Evolutionary conservation across 2,888 invertebrate species (phyloP).

Genomic region (Lacanobia oleracea): DNA sequence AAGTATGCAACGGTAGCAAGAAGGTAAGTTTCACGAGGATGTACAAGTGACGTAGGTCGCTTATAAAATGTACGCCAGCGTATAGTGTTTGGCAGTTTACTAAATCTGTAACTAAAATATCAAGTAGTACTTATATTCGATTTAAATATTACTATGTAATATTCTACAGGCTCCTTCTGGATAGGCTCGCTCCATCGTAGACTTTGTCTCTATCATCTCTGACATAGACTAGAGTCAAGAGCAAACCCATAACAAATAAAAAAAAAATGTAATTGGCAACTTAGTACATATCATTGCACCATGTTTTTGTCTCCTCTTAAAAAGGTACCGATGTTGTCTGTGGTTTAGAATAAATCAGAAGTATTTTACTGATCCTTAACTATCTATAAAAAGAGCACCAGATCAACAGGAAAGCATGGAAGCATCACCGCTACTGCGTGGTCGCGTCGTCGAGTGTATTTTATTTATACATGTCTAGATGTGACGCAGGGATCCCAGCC

Average conservation of each 20-base stretch:
- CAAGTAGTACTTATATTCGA: neutral
- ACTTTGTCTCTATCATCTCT: too few relatives aligned
- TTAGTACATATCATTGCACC: too few relatives aligned
- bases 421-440: conserved; percentile 36
- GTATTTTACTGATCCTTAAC: neutral
- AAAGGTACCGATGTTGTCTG: too few relatives aligned
- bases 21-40: conserved; percentile 58
- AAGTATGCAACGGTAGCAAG: conserved; percentile 75
- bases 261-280: too few relatives aligned
- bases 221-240: too few relatives aligned
- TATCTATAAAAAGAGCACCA: conserved; percentile 52
- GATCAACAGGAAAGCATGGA: conserved; percentile 59
- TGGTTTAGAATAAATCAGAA: neutral
- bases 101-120: neutral
- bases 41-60: conserved; percentile 22
- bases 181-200: too few relatives aligned
- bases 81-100: neutral
- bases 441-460: conserved; percentile 55
- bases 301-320: neutral
- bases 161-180: too few relatives aligned
- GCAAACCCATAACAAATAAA: too few relatives aligned
- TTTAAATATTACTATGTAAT: neutral
- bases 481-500: conserved; percentile 62
- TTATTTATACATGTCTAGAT: conserved; percentile 60
- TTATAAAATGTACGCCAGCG: conserved; percentile 15